These are phyloP conservation scores for Melanotaenia nigrans DNA, from an alignment of 2,797 vertebrate species.

Conservation along the genomic window DNA sequence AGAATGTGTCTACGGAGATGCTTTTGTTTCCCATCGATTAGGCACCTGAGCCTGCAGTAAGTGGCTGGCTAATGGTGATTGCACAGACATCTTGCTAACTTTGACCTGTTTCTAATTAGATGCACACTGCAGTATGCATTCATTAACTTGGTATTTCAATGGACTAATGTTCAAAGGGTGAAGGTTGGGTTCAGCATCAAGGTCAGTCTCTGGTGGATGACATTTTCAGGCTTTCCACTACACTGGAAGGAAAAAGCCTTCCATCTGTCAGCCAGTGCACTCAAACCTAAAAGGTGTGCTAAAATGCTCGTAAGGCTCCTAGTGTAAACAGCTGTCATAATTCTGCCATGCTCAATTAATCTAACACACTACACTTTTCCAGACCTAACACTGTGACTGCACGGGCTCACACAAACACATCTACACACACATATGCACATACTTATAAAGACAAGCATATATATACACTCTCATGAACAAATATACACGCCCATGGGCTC, in stretches of 20 bases:
- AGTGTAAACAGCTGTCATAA: conserved; percentile 87
- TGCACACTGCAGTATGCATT: conserved; percentile 59
- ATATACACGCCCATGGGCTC: conserved; percentile 30
- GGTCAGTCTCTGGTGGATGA: conserved; percentile 76
- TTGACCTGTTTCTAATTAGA: conserved; percentile 71
- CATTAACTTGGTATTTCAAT: conserved; percentile 70
- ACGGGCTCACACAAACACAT: conserved; percentile 57
- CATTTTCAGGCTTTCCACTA: conserved; percentile 74
- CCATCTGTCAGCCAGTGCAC: conserved; percentile 80
- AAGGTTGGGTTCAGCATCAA: conserved; percentile 71
- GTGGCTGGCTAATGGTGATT: conserved; percentile 63
- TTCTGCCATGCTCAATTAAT: conserved; percentile 85
- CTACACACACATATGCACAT: conserved; percentile 45
- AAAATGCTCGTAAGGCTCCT: conserved; percentile 78
- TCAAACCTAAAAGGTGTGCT: conserved; percentile 82
- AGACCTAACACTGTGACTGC: conserved; percentile 66
- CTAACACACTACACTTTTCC: conserved; percentile 80
- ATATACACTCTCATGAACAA: conserved; percentile 41
- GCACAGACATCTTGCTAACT: conserved; percentile 57
- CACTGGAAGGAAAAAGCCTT: conserved; percentile 75
- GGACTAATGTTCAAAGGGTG: conserved; percentile 69
- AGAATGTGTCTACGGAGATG: conserved; percentile 32
- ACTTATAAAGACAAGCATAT: conserved; percentile 44
- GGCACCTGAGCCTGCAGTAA: conserved; percentile 54
- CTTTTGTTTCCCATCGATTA: conserved; percentile 59